Conservation (phyloP, 2,797 vertebrate genomes). For the Syncerus caffer region DNA sequence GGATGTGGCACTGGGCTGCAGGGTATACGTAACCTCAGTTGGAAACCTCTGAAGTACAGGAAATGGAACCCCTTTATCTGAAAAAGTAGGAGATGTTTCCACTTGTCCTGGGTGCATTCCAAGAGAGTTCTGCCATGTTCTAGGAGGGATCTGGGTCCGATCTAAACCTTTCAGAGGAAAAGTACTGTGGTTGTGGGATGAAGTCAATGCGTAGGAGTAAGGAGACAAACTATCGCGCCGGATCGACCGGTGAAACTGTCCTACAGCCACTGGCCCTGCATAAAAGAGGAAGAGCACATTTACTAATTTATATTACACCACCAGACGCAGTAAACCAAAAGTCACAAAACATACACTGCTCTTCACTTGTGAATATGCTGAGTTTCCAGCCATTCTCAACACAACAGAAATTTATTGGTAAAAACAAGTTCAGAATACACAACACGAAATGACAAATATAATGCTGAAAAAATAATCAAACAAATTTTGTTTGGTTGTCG, state of each 20-base stretch:
- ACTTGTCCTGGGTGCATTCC: conserved; percentile 77
- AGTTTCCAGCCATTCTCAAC: conserved; percentile 27
- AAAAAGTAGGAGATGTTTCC: conserved; percentile 75
- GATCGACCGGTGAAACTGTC: conserved; percentile 75
- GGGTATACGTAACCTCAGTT: conserved; percentile 73
- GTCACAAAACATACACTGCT: neutral
- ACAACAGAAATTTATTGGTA: conserved; percentile 32
- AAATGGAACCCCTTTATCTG: conserved; percentile 78
- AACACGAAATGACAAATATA: neutral
- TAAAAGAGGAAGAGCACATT: conserved; percentile 62
- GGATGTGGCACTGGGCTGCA: conserved; percentile 73
- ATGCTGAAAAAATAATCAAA: conserved; percentile 12
- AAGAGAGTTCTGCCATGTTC: conserved; percentile 78
- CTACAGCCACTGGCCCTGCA: conserved; percentile 76
- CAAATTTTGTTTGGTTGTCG: conserved; percentile 26
- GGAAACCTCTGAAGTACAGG: conserved; percentile 76
- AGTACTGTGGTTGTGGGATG: conserved; percentile 70
- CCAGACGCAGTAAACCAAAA: neutral
- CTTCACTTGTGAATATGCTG: neutral
- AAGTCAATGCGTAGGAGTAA: conserved; percentile 76
- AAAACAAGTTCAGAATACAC: conserved; percentile 39
- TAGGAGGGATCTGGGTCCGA: conserved; percentile 80
- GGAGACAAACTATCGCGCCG: conserved; percentile 73
- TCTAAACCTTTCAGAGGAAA: conserved; percentile 74
- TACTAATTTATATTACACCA: conserved; percentile 31